Conservation (phyloP, 2,113 vertebrate genomes). For the Fulmarus glacialis region DNA sequence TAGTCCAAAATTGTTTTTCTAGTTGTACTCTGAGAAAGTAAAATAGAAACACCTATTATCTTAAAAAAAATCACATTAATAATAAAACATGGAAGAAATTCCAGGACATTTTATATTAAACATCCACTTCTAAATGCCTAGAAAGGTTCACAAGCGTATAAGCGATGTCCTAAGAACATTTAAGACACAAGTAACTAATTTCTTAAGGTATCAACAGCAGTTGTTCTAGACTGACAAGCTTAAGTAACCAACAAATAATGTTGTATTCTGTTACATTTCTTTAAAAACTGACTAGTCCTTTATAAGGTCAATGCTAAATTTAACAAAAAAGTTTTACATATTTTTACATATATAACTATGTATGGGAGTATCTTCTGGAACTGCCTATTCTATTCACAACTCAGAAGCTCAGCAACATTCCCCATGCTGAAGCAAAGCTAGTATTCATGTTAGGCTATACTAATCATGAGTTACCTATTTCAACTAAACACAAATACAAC, state of each 20-base stretch:
- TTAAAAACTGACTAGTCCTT: neutral
- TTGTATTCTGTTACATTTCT: neutral
- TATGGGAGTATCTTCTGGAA: neutral
- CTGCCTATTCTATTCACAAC: neutral
- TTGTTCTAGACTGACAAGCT: neutral
- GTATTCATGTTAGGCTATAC: neutral
- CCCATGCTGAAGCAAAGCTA: neutral
- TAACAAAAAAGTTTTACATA: neutral
- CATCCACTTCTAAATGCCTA: neutral
- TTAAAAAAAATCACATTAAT: neutral
- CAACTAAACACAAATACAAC: neutral
- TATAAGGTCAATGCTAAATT: neutral
- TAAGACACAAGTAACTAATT: neutral
- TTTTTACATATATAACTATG: neutral
- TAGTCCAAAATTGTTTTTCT: neutral
- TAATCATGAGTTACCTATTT: neutral
- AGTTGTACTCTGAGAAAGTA: neutral
- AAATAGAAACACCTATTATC: neutral
- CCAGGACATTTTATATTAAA: neutral
- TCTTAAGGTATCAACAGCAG: neutral
- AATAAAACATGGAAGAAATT: neutral
- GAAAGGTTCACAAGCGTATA: neutral
- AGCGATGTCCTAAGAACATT: neutral
- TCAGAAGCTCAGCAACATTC: neutral
- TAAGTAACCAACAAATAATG: neutral